Conservation (phyloP, 2,888 invertebrate species). For the Helobdella robusta region DNA sequence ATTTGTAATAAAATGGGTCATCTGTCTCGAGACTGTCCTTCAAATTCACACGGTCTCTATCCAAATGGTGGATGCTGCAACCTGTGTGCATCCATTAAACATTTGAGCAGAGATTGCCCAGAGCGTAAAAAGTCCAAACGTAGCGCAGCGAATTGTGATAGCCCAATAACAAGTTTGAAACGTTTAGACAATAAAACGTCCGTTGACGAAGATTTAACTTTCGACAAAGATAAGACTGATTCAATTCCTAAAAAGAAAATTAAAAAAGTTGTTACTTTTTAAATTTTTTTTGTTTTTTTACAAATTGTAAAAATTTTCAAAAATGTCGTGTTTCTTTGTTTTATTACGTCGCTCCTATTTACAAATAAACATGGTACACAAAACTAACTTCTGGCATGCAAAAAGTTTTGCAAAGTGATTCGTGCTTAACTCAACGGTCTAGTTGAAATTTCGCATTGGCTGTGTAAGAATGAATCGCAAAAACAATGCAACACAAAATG, state of each 20-base stretch:
- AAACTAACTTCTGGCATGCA: no score
- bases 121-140: constrained; percentile 55
- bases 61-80: constrained; percentile 65
- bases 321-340: not conserved
- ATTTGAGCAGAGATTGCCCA: constrained; percentile 71
- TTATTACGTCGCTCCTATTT: not conserved
- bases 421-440: not conserved
- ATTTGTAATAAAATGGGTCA: constrained; percentile 79
- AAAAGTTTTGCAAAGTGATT: no score
- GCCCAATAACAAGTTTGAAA: not conserved
- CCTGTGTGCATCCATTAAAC: constrained; percentile 73
- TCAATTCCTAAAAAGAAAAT: not conserved
- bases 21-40: constrained; percentile 74
- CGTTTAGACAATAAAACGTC: constrained; percentile 1
- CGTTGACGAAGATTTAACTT: constrained; percentile 8
- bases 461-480: no score
- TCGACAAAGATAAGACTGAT: not conserved
- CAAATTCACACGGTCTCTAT: constrained; percentile 75
- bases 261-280: constrained; percentile 22
- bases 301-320: not conserved
- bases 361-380: no score
- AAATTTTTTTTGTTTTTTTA: constrained; percentile 9
- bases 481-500: not conserved
- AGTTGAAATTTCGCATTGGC: not conserved
- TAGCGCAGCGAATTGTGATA: not conserved